Conservation (phyloP, 2,113 vertebrate genomes). For the Andinoacara biseriatus region DNA sequence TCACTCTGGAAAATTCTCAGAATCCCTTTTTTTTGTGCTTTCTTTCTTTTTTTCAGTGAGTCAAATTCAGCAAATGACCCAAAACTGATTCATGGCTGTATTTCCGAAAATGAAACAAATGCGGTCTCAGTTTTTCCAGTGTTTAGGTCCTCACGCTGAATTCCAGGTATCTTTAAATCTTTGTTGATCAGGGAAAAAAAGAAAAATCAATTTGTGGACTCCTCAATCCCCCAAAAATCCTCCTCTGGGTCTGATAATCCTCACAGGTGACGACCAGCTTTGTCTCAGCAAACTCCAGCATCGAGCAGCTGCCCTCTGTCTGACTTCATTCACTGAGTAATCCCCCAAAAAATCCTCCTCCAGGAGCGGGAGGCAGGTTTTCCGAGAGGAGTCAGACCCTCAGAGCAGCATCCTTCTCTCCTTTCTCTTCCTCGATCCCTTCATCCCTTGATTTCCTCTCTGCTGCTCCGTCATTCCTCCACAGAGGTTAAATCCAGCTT, state of each 20-base stretch:
- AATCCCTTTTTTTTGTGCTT: neutral
- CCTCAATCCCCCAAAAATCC: neutral
- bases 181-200: neutral
- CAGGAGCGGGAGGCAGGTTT: neutral
- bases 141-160: neutral
- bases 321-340: neutral
- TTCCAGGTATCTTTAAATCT: neutral
- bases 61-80: neutral
- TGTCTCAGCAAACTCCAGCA: neutral
- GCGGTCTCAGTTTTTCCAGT: neutral
- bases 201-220: neutral
- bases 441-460: conserved; percentile 26
- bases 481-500: conserved; percentile 47
- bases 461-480: conserved; percentile 17
- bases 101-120: neutral
- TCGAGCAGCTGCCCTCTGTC: neutral
- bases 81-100: neutral
- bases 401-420: neutral
- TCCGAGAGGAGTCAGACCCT: neutral
- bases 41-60: neutral
- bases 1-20: neutral
- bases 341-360: neutral
- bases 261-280: neutral
- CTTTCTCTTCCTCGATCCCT: neutral
- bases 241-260: conserved; percentile 2